Base-by-base conservation (phyloP, 2,113 vertebrate species). In the Cygnus atratus region DNA sequence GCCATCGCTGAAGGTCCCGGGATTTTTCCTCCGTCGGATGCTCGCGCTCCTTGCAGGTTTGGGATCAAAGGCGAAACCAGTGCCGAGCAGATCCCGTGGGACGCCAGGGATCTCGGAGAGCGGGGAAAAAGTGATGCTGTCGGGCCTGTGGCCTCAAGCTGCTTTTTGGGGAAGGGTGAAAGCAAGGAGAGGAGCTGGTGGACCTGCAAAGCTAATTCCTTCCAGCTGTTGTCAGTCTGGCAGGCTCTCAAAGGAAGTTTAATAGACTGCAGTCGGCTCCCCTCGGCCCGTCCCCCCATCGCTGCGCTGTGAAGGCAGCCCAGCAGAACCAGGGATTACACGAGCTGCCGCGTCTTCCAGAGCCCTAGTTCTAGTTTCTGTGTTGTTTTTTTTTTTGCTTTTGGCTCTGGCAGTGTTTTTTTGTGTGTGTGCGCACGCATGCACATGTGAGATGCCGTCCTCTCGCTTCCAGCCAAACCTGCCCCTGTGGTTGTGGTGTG, bases 201-300 rank as follows among this genome's bases (percentile, higher is more conserved):
- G 96, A 92, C 95, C 95, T 8, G 76, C 68, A 68, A 84, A 9
- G 82, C 71, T 97, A 97, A 97, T 97, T 97, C 91, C 95, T 97
- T 97, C 97, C 96, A 97, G 96, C 97, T 97, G 96, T 21, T 96
- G 96, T 97, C 96, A 96, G 95, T 13, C 95, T 97, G 97, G 97
- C 97, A 96, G 95, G 59, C 82, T 95, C 97, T 97, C 97, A 97
- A 97, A 97, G 96, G 95, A 93, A 96, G 93, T 95, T 97, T 97
- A 95, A 97, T 95, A 94, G 97, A 95, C 95, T 97, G 94, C 97
- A 96, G 95, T 48, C 66, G 77, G 70, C 95, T 93, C 96, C 87
- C 87, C 84, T 95, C 77, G 0, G 87, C 91, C 92, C 44, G 74
- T 92, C 92, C 93, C 90, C 90, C 88, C 81, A 62, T 29, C 15